A percentile compares a stretch with the other conserved stretches of the same genome.
These are phyloP conservation scores for Hipparchia semele DNA, from an alignment of 2,888 invertebrate genomes.

Conservation along the genomic window DNA sequence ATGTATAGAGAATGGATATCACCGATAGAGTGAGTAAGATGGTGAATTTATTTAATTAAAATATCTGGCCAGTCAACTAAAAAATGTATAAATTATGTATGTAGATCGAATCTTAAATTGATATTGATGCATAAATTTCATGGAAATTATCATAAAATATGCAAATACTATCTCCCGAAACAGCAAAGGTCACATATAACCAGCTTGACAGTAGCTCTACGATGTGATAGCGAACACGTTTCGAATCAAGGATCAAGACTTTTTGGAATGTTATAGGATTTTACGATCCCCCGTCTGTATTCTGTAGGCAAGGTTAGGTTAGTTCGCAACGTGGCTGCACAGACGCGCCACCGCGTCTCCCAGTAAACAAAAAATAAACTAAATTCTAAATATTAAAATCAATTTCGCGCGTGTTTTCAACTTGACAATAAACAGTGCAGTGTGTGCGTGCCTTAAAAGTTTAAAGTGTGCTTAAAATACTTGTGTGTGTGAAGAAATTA, in stretches of 20 bases:
- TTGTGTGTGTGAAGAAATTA: background rate
- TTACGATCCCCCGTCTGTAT: conserved; percentile 65
- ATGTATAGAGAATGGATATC: no score
- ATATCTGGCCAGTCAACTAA: no score
- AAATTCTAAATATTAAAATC: conserved; percentile 41
- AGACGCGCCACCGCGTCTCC: conserved; percentile 64
- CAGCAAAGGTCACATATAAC: conserved; percentile 12
- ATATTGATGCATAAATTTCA: conserved; percentile 7
- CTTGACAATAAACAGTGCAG: background rate
- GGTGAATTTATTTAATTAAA: no score
- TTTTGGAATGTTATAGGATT: conserved; percentile 50
- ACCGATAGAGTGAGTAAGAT: no score
- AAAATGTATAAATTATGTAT: background rate
- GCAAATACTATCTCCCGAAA: conserved; percentile 13
- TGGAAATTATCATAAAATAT: conserved; percentile 4
- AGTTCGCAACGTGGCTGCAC: conserved; percentile 78
- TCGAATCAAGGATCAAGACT: conserved; percentile 64
- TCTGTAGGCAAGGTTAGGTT: conserved; percentile 76
- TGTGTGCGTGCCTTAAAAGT: conserved; percentile 18
- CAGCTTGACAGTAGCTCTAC: conserved; percentile 2
- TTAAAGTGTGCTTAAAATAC: background rate
- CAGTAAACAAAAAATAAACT: conserved; percentile 40
- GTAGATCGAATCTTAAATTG: conserved; percentile 3
- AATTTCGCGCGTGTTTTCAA: background rate
- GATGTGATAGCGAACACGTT: conserved; percentile 44